These are phyloP conservation scores for Pitangus sulphuratus DNA, from an alignment of 2,797 vertebrate genomes.

Conservation along the genomic window DNA sequence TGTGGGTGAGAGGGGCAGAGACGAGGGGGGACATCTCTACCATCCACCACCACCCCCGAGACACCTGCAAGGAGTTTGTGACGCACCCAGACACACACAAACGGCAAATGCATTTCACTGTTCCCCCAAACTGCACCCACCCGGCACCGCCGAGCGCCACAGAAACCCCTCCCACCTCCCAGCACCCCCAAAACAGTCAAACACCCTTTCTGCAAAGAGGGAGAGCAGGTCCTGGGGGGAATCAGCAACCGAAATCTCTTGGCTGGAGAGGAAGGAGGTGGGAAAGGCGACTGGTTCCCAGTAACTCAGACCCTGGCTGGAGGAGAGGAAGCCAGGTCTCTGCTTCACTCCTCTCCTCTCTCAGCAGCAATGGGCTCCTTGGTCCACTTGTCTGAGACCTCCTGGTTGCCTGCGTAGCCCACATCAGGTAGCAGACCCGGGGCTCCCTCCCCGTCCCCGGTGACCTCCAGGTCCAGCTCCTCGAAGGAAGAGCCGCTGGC, in stretches of 20 bases:
- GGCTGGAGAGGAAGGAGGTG: conserved; percentile 48
- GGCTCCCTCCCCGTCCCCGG: conserved; percentile 61
- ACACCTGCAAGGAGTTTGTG: not conserved
- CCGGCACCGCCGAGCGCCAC: not conserved
- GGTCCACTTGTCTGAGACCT: conserved; percentile 70
- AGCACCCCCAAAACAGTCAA: not conserved
- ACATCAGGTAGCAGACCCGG: not conserved
- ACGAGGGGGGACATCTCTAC: not conserved
- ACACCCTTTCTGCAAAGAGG: conserved; percentile 46
- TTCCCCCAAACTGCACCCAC: not conserved
- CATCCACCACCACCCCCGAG: not conserved
- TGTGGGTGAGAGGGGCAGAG: not conserved
- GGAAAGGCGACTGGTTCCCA: conserved; percentile 26
- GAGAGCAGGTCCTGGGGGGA: not conserved
- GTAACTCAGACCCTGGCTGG: not conserved
- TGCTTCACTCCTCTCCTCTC: conserved; percentile 77
- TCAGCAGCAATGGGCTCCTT: conserved; percentile 75
- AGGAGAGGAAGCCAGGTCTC: not conserved
- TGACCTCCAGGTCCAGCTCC: conserved; percentile 83
- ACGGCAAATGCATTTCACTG: not conserved
- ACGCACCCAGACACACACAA: not conserved
- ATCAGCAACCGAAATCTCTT: conserved; percentile 20
- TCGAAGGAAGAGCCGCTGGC: conserved; percentile 83
- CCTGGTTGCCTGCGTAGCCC: conserved; percentile 45
- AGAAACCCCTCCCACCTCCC: not conserved